Conservation (phyloP, 2,888 invertebrate genomes). For the Polydrusus tereticollis region DNA sequence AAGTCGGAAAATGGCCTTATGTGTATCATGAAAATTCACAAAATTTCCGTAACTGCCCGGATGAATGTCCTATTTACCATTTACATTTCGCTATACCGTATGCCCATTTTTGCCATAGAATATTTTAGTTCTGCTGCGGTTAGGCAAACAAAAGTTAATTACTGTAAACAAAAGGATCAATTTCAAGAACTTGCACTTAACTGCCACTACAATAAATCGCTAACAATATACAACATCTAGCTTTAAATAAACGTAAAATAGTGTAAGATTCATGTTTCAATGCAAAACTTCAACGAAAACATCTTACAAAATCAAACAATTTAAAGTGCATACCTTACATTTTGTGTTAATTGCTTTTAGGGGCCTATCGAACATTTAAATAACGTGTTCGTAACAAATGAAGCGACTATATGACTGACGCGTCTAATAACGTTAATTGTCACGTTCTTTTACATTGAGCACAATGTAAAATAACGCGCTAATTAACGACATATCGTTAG, state of each 20-base stretch:
- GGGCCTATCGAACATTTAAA: not conserved
- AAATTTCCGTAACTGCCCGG: not conserved
- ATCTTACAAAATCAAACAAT: conserved; percentile 19
- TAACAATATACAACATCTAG: not conserved
- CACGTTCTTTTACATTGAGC: too few species aligned
- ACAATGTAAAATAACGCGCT: too few species aligned
- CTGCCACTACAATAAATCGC: not conserved
- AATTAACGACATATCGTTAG: too few species aligned
- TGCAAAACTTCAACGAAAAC: conserved; percentile 9
- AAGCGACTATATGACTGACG: too few species aligned
- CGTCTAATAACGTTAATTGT: too few species aligned
- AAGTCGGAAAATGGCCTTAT: too few species aligned
- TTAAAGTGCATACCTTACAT: conserved; percentile 9
- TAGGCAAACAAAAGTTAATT: not conserved
- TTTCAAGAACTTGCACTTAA: not conserved
- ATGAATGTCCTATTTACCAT: too few species aligned
- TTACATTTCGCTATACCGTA: too few species aligned
- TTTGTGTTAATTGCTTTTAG: conserved; percentile 11
- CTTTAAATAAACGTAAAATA: conserved; percentile 5
- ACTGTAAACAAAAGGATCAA: not conserved
- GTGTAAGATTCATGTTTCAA: not conserved
- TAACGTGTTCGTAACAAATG: not conserved
- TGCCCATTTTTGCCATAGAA: too few species aligned
- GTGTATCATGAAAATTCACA: too few species aligned
- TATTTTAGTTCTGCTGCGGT: too few species aligned